phyloP scores from a whole-genome alignment of 2,797 vertebrate species.

The Spea hammondii region DNA sequence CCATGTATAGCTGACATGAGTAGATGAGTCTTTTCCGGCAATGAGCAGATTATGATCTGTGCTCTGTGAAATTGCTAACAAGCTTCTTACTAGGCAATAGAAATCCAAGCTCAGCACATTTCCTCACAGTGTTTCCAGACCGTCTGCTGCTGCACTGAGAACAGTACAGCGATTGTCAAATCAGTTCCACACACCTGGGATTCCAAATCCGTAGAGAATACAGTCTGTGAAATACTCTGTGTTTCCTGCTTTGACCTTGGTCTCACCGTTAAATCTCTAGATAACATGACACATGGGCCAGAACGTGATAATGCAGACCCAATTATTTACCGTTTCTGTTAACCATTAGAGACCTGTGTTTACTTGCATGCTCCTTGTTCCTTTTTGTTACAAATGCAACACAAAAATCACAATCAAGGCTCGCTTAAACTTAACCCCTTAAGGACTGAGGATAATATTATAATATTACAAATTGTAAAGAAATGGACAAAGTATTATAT shows the following conservation, averaged over 20 bases:
- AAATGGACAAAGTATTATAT: too few relatives aligned
- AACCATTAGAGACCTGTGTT: not conserved
- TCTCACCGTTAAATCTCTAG: not conserved
- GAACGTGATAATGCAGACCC: not conserved
- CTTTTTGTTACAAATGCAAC: too few relatives aligned
- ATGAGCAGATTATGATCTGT: conserved; percentile 14
- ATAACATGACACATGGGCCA: not conserved
- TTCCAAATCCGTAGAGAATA: not conserved
- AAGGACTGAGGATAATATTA: too few relatives aligned
- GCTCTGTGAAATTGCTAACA: conserved; percentile 17
- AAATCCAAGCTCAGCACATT: conserved; percentile 12
- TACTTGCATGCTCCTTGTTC: not conserved
- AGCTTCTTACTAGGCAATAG: not conserved
- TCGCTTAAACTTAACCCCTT: too few relatives aligned
- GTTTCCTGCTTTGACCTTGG: conserved; percentile 6
- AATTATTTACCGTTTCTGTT: conserved; percentile 1
- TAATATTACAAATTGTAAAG: too few relatives aligned
- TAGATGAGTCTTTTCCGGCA: not conserved
- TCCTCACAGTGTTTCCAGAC: not conserved
- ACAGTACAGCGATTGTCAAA: conserved; percentile 5
- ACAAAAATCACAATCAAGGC: too few relatives aligned
- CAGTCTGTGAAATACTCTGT: conserved; percentile 5
- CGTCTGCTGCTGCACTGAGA: not conserved
- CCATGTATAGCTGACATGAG: not conserved
- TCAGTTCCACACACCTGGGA: conserved; percentile 15